Conservation (phyloP, 2,888 invertebrate genomes). For the Stomorhina lunata region DNA sequence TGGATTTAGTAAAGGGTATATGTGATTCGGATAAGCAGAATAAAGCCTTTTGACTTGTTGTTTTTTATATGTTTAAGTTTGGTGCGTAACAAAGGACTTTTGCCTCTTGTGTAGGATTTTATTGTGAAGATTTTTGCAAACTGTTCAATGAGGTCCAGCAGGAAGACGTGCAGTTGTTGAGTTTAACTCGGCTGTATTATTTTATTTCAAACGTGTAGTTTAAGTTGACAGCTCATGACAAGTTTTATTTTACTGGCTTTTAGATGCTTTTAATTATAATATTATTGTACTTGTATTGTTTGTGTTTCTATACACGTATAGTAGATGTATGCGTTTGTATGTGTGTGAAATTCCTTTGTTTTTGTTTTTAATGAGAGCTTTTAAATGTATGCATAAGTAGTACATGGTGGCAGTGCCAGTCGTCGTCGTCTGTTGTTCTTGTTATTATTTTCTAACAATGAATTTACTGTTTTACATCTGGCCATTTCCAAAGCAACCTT, state of each 20-base stretch:
- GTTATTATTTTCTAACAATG: slow-evolving; percentile 69
- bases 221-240: slow-evolving; percentile 66
- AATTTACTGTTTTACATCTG: slow-evolving; percentile 66
- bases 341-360: slow-evolving; percentile 35
- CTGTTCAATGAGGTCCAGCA: slow-evolving; percentile 58
- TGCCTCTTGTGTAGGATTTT: slow-evolving; percentile 47
- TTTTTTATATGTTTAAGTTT: slow-evolving; percentile 40
- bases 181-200: slow-evolving; percentile 47
- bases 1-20: too few relatives aligned
- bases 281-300: slow-evolving; percentile 46
- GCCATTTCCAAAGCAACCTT: slow-evolving; percentile 70
- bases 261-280: slow-evolving; percentile 65
- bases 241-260: slow-evolving; percentile 65
- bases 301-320: slow-evolving; percentile 17
- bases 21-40: too few relatives aligned
- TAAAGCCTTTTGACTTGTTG: too few relatives aligned
- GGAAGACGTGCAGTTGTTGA: slow-evolving; percentile 53
- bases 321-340: neutral
- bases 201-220: slow-evolving; percentile 49
- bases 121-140: slow-evolving; percentile 37
- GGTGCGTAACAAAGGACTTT: slow-evolving; percentile 60
- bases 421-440: slow-evolving; percentile 52
- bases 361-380: slow-evolving; percentile 49
- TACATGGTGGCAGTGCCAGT: slow-evolving; percentile 58
- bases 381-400: slow-evolving; percentile 35